Percentiles rank a stretch among this genome's conserved stretches.
phyloP scores from a whole-genome alignment of 2,888 invertebrate species.

The Drosophila meridionalis region DNA sequence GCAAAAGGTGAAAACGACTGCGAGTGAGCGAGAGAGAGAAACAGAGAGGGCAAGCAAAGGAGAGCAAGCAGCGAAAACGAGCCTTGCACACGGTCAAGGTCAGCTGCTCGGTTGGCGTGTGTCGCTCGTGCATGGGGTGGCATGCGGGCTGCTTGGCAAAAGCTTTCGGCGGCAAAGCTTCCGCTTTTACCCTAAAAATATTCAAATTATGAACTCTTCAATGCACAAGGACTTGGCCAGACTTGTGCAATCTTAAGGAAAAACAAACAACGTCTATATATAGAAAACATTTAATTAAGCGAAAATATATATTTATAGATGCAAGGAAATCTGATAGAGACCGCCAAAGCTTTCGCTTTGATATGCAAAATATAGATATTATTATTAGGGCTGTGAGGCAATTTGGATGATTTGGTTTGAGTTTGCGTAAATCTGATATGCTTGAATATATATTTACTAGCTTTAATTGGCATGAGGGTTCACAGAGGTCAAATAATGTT shows the following conservation, averaged over 20 bases:
- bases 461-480: not conserved
- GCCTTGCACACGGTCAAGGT: conserved; percentile 64
- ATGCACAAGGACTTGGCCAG: conserved; percentile 14
- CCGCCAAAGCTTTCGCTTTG: not conserved
- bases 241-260: conserved; percentile 4
- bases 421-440: not conserved
- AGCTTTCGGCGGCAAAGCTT: conserved; percentile 41
- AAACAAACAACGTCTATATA: conserved; percentile 5
- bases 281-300: conserved; percentile 10
- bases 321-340: not conserved
- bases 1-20: conserved; percentile 1
- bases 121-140: not conserved
- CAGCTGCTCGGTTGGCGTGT: conserved; percentile 16
- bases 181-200: conserved; percentile 28
- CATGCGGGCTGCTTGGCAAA: conserved; percentile 10
- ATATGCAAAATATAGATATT: not conserved
- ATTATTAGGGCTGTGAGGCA: not conserved
- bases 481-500: not conserved
- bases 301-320: conserved; percentile 2
- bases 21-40: not conserved
- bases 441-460: not conserved
- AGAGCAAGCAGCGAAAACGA: conserved; percentile 27
- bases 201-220: conserved; percentile 29
- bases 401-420: not conserved
- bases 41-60: not conserved